These are phyloP conservation scores for Odontophorus gujanensis DNA, from an alignment of 2,113 vertebrate species.

Conservation along the genomic window DNA sequence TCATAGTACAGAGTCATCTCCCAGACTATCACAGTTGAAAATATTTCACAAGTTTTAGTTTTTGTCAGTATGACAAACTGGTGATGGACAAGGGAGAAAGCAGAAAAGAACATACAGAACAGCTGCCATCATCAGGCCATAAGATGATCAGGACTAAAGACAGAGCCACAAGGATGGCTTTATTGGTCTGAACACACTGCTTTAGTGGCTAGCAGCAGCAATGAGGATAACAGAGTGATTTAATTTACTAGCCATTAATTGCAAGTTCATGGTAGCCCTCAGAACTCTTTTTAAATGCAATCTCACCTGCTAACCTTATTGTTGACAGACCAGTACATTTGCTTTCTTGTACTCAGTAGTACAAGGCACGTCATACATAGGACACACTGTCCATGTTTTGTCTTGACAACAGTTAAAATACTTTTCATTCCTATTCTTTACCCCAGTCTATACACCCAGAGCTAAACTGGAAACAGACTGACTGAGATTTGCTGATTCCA, in stretches of 20 bases:
- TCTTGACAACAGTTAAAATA: neutral
- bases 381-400: neutral
- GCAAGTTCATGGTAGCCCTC: neutral
- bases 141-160: neutral
- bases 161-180: neutral
- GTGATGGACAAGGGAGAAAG: neutral
- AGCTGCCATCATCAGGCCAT: neutral
- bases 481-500: neutral
- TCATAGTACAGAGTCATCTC: neutral
- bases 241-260: neutral
- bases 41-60: neutral
- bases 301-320: neutral
- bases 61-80: neutral
- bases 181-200: neutral
- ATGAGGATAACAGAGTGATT: neutral
- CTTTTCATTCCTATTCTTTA: neutral
- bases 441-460: neutral
- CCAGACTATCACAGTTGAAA: neutral
- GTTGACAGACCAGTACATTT: neutral
- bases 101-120: neutral
- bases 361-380: neutral
- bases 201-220: neutral
- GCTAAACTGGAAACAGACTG: neutral
- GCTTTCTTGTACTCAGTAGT: neutral
- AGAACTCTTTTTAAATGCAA: constrained; percentile 8